These are phyloP conservation scores for Myotis myotis DNA, from an alignment of 2,797 vertebrate genomes.

Conservation along the genomic window DNA sequence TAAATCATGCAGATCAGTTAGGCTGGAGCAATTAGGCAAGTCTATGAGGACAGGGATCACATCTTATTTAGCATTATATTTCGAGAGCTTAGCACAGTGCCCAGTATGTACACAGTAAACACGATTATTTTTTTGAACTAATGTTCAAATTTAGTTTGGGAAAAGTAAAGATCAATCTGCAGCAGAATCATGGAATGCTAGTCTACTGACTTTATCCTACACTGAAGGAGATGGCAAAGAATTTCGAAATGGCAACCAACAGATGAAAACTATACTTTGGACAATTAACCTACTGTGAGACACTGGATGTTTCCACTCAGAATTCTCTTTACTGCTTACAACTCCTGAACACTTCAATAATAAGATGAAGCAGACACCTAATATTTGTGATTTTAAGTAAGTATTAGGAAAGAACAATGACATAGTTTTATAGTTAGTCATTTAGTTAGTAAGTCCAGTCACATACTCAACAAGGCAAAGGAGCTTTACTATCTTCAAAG, in stretches of 20 bases:
- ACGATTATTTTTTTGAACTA: neutral
- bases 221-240: neutral
- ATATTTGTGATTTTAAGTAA: constrained; percentile 1
- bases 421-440: neutral
- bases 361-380: neutral
- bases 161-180: constrained; percentile 3
- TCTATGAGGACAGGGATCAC: neutral
- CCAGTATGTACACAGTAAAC: neutral
- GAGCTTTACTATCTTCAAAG: neutral
- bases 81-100: neutral
- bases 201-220: neutral
- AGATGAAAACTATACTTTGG: neutral
- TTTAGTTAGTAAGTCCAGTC: neutral
- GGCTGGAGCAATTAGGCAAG: neutral
- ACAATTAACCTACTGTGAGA: neutral
- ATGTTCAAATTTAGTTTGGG: neutral
- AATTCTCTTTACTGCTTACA: constrained; percentile 5
- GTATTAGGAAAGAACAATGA: neutral
- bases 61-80: neutral
- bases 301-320: neutral
- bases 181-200: neutral
- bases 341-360: neutral
- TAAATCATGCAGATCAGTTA: neutral
- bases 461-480: neutral
- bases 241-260: neutral